phyloP scores from a whole-genome alignment of 2,113 vertebrate species.

The Asarcornis scutulata region DNA sequence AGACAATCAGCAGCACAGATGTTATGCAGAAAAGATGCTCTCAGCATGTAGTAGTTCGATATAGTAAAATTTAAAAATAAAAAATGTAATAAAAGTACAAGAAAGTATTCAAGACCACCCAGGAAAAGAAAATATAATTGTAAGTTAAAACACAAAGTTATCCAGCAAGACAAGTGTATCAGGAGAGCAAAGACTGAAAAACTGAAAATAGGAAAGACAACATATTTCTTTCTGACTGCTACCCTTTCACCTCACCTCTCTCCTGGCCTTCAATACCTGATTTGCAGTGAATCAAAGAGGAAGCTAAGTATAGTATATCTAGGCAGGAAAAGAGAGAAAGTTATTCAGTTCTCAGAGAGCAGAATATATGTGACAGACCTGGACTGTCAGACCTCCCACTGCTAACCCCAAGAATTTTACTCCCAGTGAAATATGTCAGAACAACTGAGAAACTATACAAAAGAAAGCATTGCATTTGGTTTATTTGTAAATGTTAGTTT shows the following conservation, averaged over 20 bases:
- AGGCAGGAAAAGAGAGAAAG: background rate
- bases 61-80: background rate
- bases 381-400: background rate
- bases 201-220: background rate
- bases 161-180: background rate
- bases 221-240: background rate
- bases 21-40: background rate
- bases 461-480: background rate
- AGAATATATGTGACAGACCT: background rate
- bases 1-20: background rate
- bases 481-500: background rate
- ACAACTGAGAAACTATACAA: background rate
- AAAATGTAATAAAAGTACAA: background rate
- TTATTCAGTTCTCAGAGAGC: background rate
- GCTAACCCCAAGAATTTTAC: background rate
- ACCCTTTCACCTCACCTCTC: background rate
- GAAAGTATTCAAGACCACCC: background rate
- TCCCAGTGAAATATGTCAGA: background rate
- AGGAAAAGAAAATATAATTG: background rate
- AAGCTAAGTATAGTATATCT: background rate
- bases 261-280: background rate
- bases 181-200: background rate
- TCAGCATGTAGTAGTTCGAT: background rate
- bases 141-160: background rate
- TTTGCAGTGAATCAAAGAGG: background rate